Evolutionary conservation across 2,113 vertebrate species (phyloP).

Genomic region (Nibea albiflora): DNA sequence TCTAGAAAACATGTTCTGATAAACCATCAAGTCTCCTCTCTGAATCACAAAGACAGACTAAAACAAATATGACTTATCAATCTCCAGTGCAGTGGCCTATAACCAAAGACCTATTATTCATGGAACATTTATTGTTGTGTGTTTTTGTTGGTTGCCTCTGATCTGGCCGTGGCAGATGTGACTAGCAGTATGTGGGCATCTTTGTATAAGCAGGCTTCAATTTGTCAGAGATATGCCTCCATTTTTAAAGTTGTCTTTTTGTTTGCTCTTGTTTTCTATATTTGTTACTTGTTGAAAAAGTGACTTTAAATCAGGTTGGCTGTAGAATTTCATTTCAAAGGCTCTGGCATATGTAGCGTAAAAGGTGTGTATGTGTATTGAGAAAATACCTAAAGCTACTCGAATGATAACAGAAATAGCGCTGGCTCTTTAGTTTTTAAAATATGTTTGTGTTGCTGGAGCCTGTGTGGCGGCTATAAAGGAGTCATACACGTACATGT

Average conservation of each 20-base stretch:
- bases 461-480: conserved; percentile 65
- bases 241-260: conserved; percentile 49
- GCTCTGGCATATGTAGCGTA: conserved; percentile 6
- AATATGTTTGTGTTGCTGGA: conserved; percentile 42
- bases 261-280: conserved; percentile 47
- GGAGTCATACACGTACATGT: conserved; percentile 52
- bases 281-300: conserved; percentile 36
- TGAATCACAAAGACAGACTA: conserved; percentile 65
- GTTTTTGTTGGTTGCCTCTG: conserved; percentile 69
- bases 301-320: conserved; percentile 10
- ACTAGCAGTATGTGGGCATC: conserved; percentile 68
- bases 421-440: conserved; percentile 28
- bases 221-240: conserved; percentile 65
- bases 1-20: conserved; percentile 72
- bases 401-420: conserved; percentile 25
- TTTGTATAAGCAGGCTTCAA: conserved; percentile 55
- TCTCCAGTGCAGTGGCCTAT: conserved; percentile 70
- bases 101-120: conserved; percentile 73
- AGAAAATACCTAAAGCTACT: conserved; percentile 36
- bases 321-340: conserved; percentile 41
- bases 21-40: conserved; percentile 57
- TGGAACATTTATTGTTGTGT: conserved; percentile 74
- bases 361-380: not conserved
- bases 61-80: conserved; percentile 71
- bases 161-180: conserved; percentile 70